Conservation (phyloP, 2,797 vertebrate genomes). For the Periparus ater region DNA sequence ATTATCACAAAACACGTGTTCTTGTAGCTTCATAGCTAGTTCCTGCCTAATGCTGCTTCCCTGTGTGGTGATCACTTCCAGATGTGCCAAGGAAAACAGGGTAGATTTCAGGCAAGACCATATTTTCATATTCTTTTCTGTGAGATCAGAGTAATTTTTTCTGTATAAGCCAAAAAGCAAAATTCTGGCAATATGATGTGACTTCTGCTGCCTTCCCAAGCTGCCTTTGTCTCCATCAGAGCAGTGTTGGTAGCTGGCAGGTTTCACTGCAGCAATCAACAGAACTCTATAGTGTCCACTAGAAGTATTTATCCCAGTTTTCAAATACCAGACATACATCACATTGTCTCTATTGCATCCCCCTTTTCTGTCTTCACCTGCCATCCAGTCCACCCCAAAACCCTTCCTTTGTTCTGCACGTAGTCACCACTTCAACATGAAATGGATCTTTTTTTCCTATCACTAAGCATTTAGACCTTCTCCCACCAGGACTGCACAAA, state of each 20-base stretch:
- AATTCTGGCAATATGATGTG: not conserved
- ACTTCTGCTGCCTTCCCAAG: not conserved
- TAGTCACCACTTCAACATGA: not conserved
- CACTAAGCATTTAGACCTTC: not conserved
- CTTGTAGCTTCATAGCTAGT: not conserved
- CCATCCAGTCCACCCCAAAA: not conserved
- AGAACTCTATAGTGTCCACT: not conserved
- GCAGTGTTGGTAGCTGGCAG: not conserved
- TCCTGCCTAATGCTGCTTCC: not conserved
- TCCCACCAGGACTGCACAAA: not conserved
- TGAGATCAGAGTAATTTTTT: not conserved
- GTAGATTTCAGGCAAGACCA: not conserved
- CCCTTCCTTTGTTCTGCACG: not conserved
- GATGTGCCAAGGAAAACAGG: not conserved
- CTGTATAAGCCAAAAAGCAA: not conserved
- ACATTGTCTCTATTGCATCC: accelerated
- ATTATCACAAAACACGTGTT: not conserved
- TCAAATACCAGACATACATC: not conserved
- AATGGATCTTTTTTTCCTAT: not conserved
- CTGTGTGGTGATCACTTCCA: not conserved
- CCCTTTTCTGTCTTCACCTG: not conserved
- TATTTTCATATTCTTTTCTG: not conserved
- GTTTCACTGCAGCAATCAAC: not conserved
- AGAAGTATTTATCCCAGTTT: not conserved
- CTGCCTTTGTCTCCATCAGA: not conserved